Base-by-base conservation (phyloP, 2,888 invertebrate genomes). In the Hofmannophila pseudospretella region DNA sequence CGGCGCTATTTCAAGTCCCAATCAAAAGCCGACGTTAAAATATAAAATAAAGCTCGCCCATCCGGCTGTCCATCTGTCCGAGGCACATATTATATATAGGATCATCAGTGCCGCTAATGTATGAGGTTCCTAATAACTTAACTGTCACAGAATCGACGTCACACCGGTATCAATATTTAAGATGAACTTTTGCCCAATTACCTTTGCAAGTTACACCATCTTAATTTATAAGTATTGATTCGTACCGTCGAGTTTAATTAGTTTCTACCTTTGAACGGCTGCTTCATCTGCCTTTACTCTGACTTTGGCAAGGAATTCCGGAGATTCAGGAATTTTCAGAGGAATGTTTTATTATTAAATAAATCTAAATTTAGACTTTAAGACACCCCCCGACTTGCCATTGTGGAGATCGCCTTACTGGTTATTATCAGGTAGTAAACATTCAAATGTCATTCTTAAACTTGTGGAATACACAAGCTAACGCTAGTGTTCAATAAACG, bases 161-260 rank as follows among this genome's bases (percentile, higher is more conserved):
- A 63, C 59, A 49, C 55, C 59, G 63, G 58, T 67, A 70, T 72
- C 73, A 78, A 79, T 76, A 80, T 80, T 79, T 70, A 63, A 67
- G 62, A 67, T 67, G 63, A 77, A 75, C 75, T 78, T 77, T 72
- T 64, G 70, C 67, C 69, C 74, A 77, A 80, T 81, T 80, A 77
- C 77, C 78, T 79, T 65, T 61, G 73, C 69, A 66, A 80, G 72
- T 73, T 74, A 67, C 71, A 75, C 66, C 68, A 65, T 78, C 77
- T 78, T 78, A 75, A 80, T 81, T 79, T 74, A 72, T 71, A 76
- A 77, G 77, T 78, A 85, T 85, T 75, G 81, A 79, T 80, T 79
- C 66, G 66, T 62, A 62, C 58, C 23, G 61, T 65, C 64, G 65
- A 79, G 68, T 82, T 82, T 79, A 85, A 85, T 85, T 84, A 81